Conservation (phyloP, 2,113 vertebrate species). For the Hydropotes inermis region DNA sequence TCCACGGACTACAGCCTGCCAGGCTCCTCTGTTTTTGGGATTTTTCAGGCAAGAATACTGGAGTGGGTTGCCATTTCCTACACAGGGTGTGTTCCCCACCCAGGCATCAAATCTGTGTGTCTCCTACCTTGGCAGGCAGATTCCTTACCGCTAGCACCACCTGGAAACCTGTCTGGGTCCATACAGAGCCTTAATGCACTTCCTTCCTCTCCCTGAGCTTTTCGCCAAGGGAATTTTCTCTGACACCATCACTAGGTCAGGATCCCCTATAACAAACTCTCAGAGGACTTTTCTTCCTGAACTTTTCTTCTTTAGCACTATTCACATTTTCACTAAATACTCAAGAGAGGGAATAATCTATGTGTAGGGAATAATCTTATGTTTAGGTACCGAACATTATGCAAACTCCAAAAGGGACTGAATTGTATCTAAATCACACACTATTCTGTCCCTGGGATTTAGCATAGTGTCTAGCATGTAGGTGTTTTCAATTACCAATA, state of each 20-base stretch:
- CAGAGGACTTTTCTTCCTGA: not conserved
- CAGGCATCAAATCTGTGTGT: not conserved
- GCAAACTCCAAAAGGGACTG: not conserved
- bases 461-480: not conserved
- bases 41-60: not conserved
- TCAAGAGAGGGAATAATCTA: not conserved
- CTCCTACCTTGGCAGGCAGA: not conserved
- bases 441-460: not conserved
- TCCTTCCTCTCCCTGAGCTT: not conserved
- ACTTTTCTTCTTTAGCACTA: not conserved
- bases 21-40: not conserved
- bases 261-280: not conserved
- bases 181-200: not conserved
- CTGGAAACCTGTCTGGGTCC: not conserved
- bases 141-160: not conserved
- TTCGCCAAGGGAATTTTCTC: not conserved
- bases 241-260: not conserved
- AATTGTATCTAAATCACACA: not conserved
- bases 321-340: not conserved
- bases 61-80: not conserved
- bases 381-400: not conserved
- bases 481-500: not conserved
- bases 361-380: not conserved
- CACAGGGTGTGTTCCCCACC: not conserved
- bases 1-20: not conserved